Evolutionary conservation across 2,888 invertebrate genomes (phyloP), one percentile per base, ranked within the genome.

Genomic region (Sinotaia quadrata): DNA sequence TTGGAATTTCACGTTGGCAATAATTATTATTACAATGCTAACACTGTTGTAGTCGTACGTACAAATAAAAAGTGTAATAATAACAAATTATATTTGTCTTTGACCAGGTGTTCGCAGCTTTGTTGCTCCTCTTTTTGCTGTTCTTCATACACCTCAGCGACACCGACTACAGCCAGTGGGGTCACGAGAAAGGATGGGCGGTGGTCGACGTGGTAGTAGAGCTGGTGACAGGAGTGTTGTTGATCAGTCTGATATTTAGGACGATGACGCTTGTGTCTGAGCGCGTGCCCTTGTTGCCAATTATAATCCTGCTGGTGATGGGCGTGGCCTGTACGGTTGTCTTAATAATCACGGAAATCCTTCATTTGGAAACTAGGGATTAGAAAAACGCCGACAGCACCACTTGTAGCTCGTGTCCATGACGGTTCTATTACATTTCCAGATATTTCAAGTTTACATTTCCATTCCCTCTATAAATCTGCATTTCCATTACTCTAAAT

Each of bases 151-250:
- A 73, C 54, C 37, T 73, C 2, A 60, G 74, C 29, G 69, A 75
- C 18, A 62, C 70, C 10, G 77, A 77, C 52, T 31, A 71, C 5
- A 73, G 76, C 52, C 72, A 73, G 0, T 78, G 76, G 76, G 76
- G 76, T 7, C 51, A 66, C 18, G 75, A 76, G 34, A 63, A 68
- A 18, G 62, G 69, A 0, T 72, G 70, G 69, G 60, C 66, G 61
- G 44, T 73, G 52, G 31, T 70, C 2, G 75, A 72, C n/a, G 69
- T 67, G 31, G 1, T 70, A n/a, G 54, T 75, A 5, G 69, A 70
- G 29, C n/a, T 67, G 29, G 24, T 72, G 10, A 75, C 77, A 1
- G 75, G 77, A 0, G 68, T 75, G 2, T 76, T 72, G 73, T 10
- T 77, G 18, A 66, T 76, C 10, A 58, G 76, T 27, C 62, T 58